These are phyloP conservation scores for Agriopis aurantiaria DNA, from an alignment of 2,888 invertebrate genomes.

Conservation along the genomic window DNA sequence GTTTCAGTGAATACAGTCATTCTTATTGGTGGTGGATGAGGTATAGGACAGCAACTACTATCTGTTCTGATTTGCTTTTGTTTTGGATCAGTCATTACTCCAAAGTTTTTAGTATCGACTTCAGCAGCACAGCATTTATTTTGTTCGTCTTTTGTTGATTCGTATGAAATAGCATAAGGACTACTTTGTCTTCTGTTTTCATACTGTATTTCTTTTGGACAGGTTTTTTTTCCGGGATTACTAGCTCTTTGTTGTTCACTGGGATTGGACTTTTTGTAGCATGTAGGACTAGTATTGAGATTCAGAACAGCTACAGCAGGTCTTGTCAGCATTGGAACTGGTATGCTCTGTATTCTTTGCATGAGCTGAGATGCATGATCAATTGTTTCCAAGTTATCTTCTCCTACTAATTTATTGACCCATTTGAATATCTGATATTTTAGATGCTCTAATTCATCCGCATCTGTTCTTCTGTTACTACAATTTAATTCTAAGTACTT, in stretches of 20 bases:
- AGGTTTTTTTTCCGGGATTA: not conserved
- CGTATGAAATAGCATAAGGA: not conserved
- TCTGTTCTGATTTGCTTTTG: not conserved
- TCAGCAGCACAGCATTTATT: constrained; percentile 2
- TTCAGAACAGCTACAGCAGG: constrained; percentile 12
- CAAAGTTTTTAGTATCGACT: constrained; percentile 1
- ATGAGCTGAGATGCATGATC: constrained; percentile 62
- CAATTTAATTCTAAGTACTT: constrained; percentile 67
- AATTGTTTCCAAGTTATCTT: constrained; percentile 57
- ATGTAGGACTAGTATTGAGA: not conserved
- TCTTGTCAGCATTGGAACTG: constrained; percentile 53
- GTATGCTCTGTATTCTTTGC: constrained; percentile 59
- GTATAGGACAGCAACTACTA: not conserved
- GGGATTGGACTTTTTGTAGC: not conserved
- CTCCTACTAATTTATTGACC: constrained; percentile 66
- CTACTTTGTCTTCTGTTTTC: not conserved
- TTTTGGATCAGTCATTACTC: not conserved
- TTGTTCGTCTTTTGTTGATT: not conserved
- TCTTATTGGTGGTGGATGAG: not conserved
- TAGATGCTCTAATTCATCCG: constrained; percentile 67
- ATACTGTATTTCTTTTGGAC: not conserved
- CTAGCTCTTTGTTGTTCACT: constrained; percentile 24
- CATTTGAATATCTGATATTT: constrained; percentile 76
- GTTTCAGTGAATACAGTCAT: constrained; percentile 5
- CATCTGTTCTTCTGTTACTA: constrained; percentile 44